phyloP scores from a whole-genome alignment of 2,888 invertebrate species.

The Dolichopus griseipennis region DNA sequence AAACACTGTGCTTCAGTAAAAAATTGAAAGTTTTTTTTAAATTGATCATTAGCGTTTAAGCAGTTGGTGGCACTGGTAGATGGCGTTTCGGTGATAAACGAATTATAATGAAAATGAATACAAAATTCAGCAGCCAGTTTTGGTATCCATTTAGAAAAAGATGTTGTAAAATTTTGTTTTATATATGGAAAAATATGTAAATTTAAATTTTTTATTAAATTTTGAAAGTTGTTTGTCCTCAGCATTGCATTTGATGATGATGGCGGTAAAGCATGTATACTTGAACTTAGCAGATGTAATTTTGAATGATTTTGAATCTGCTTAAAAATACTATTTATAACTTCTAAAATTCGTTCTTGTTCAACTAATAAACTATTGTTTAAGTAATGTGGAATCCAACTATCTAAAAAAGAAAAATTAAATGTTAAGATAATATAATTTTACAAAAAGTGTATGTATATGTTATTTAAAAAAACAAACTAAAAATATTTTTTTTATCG shows the following conservation, averaged over 20 bases:
- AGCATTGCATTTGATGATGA: constrained; percentile 14
- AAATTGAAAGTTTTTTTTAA: constrained; percentile 31
- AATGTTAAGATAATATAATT: not conserved
- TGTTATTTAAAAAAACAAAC: not conserved
- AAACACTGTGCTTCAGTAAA: constrained; percentile 30
- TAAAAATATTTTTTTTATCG: no score
- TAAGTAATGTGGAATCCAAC: constrained; percentile 39
- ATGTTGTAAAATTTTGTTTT: constrained; percentile 32
- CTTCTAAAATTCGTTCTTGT: constrained; percentile 37
- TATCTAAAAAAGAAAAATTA: constrained; percentile 22
- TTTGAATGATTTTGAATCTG: constrained; percentile 23
- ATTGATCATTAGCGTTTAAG: constrained; percentile 22
- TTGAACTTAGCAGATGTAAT: not conserved
- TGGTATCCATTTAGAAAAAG: constrained; percentile 35
- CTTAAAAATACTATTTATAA: constrained; percentile 33
- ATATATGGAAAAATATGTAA: constrained; percentile 36
- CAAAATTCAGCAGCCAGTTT: constrained; percentile 37
- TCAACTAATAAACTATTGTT: constrained; percentile 33
- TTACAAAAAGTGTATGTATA: no score
- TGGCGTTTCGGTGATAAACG: not conserved
- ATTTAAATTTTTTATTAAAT: constrained; percentile 32
- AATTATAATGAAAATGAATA: constrained; percentile 18
- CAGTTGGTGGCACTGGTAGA: not conserved
- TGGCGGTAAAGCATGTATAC: constrained; percentile 14
- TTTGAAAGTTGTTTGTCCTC: constrained; percentile 10